Evolutionary conservation across 2,113 vertebrate species (phyloP), one percentile per base, ranked within the genome.

Genomic region (Otolemur garnettii): DNA sequence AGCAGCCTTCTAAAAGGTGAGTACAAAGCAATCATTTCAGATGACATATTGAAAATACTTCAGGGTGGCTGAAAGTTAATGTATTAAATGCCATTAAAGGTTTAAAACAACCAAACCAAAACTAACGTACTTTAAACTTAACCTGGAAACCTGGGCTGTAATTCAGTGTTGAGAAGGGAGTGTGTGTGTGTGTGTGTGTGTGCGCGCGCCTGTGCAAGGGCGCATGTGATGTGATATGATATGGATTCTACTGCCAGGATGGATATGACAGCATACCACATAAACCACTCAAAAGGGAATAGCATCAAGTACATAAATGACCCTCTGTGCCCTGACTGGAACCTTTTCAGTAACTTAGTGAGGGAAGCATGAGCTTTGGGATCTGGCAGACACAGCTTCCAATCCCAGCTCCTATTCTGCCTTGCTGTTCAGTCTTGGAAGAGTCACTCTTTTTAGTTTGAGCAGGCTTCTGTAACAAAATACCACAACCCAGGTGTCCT

Each of bases 1-100:
- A 87, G 86, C 28, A 87, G 87, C 68, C 62, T 94, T 94, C 90
- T 75, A 17, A 81, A 91, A 96, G 91, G 72, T 92, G 72, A 97
- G 10, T 66, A 80, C 59, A 77, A 90, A 91, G 94, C 95, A 94
- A 68, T 96, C 91, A 94, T 91, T 93, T 95, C 88, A 84, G 74
- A 13, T 93, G 96, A 97, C 91, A 97, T 98, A 97, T 95, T 95
- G 57, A 93, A 91, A 97, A 93, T 79, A 84, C 42, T 94, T 66
- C 53, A 83, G 74, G 35, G 79, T 96, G 90, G 84, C 71, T 59
- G 42, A 72, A 97, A 97, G 83, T 78, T 35, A 97, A 97, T 82
- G 69, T 81, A 92, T 93, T 69, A 94, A 91, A 96, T 94, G 60
- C 60, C 74, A 81, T 90, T 94, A 97, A 93, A 87, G 57, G 94